phyloP scores from a whole-genome alignment of 2,888 invertebrate species.

The Zygothrica quintamaculata region DNA sequence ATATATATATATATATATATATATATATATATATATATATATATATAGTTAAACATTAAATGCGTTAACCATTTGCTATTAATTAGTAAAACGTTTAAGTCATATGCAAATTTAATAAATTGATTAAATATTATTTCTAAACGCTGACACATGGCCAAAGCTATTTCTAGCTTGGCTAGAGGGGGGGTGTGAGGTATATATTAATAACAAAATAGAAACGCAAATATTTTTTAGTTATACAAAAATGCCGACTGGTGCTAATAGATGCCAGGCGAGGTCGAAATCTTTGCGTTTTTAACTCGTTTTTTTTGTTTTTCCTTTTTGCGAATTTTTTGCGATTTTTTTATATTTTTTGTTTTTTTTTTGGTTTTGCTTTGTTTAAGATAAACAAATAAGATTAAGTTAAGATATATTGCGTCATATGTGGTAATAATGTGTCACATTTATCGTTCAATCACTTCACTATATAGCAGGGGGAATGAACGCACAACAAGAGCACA shows the following conservation, averaged over 20 bases:
- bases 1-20: no score
- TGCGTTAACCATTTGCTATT: no score
- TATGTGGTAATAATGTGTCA: slow-evolving; percentile 60
- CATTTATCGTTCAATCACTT: slow-evolving; percentile 50
- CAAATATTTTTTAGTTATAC: slow-evolving; percentile 5
- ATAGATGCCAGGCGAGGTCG: slow-evolving; percentile 13
- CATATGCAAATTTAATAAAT: slow-evolving; percentile 10
- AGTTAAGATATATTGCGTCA: slow-evolving; percentile 67
- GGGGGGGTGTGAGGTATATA: background rate
- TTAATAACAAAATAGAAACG: background rate
- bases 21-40: no score
- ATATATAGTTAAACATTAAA: no score
- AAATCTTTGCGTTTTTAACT: no score
- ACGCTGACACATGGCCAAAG: slow-evolving; percentile 1
- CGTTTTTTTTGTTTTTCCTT: slow-evolving; percentile 4
- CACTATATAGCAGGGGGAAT: slow-evolving; percentile 47
- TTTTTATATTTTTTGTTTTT: slow-evolving; percentile 29
- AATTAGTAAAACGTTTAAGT: background rate
- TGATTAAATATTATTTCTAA: slow-evolving; percentile 17
- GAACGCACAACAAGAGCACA: slow-evolving; percentile 24
- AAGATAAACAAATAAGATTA: slow-evolving; percentile 35
- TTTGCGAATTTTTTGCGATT: background rate
- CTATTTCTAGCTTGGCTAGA: slow-evolving; percentile 2
- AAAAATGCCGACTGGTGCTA: slow-evolving; percentile 20
- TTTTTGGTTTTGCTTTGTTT: slow-evolving; percentile 18